Evolutionary conservation across 2,888 invertebrate species (phyloP).

Genomic region (Campaea margaritaria): DNA sequence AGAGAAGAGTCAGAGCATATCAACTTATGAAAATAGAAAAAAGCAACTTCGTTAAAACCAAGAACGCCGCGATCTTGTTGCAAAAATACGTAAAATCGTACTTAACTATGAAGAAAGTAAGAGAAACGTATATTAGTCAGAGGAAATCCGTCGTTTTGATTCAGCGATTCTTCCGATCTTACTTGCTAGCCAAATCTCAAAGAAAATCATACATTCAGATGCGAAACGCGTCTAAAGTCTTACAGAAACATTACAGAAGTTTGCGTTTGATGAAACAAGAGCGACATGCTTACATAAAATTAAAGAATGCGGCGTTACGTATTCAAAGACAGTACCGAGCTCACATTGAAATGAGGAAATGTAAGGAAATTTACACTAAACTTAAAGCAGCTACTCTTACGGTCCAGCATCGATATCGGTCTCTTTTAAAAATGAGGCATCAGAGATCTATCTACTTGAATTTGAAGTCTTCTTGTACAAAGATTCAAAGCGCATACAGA

Average conservation of each 20-base stretch:
- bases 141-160: slow-evolving; percentile 56
- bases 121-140: slow-evolving; percentile 51
- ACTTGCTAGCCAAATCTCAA: slow-evolving; percentile 46
- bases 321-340: slow-evolving; percentile 71
- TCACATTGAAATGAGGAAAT: slow-evolving; percentile 57
- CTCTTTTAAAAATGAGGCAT: slow-evolving; percentile 63
- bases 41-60: slow-evolving; percentile 63
- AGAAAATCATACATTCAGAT: slow-evolving; percentile 46
- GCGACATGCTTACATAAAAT: slow-evolving; percentile 46
- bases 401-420: slow-evolving; percentile 75
- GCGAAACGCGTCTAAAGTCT: slow-evolving; percentile 51
- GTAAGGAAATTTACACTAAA: slow-evolving; percentile 49
- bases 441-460: slow-evolving; percentile 55
- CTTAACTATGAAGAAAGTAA: slow-evolving; percentile 55
- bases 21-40: slow-evolving; percentile 66
- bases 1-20: slow-evolving; percentile 79
- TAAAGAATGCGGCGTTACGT: slow-evolving; percentile 52
- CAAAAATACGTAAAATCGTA: slow-evolving; percentile 80
- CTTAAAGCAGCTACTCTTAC: slow-evolving; percentile 59
- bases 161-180: slow-evolving; percentile 51
- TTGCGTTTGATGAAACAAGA: slow-evolving; percentile 64
- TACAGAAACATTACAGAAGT: slow-evolving; percentile 74
- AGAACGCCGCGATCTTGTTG: slow-evolving; percentile 67
- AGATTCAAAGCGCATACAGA: slow-evolving; percentile 73
- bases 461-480: slow-evolving; percentile 57